These are phyloP conservation scores for Abrostola tripartita DNA, from an alignment of 2,888 invertebrate genomes.

Conservation along the genomic window DNA sequence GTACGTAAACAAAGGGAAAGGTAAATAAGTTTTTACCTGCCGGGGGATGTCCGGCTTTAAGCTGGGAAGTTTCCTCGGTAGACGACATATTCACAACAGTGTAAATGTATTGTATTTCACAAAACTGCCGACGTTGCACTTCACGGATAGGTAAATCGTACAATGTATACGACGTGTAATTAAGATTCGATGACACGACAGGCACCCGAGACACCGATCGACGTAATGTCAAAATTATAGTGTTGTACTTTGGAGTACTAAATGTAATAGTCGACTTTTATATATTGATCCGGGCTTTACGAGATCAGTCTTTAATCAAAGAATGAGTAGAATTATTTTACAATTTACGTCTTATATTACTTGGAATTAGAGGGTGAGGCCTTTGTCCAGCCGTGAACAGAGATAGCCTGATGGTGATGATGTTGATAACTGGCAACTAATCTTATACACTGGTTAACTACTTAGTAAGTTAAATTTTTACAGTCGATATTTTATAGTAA, in stretches of 20 bases:
- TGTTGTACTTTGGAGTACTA: slow-evolving; percentile 21
- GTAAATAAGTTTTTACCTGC: slow-evolving; percentile 90
- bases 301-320: no score
- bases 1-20: slow-evolving; percentile 43
- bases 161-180: slow-evolving; percentile 73
- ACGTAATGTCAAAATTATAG: slow-evolving; percentile 53
- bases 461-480: no score
- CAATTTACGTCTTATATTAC: no score
- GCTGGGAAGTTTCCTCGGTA: slow-evolving; percentile 89
- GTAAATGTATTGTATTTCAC: slow-evolving; percentile 32
- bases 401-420: no score
- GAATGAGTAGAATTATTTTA: no score
- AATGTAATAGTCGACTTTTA: background rate
- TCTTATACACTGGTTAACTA: no score
- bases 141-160: slow-evolving; percentile 38
- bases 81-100: slow-evolving; percentile 75
- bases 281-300: no score
- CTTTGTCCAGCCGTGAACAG: no score
- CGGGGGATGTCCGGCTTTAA: slow-evolving; percentile 96
- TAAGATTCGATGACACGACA: slow-evolving; percentile 58
- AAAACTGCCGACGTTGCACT: slow-evolving; percentile 55
- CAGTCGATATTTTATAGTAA: no score
- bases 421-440: no score
- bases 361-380: no score
- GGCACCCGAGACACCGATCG: slow-evolving; percentile 19